Evolutionary conservation across 2,113 vertebrate species (phyloP).

Genomic region (Oostethus manadensis): DNA sequence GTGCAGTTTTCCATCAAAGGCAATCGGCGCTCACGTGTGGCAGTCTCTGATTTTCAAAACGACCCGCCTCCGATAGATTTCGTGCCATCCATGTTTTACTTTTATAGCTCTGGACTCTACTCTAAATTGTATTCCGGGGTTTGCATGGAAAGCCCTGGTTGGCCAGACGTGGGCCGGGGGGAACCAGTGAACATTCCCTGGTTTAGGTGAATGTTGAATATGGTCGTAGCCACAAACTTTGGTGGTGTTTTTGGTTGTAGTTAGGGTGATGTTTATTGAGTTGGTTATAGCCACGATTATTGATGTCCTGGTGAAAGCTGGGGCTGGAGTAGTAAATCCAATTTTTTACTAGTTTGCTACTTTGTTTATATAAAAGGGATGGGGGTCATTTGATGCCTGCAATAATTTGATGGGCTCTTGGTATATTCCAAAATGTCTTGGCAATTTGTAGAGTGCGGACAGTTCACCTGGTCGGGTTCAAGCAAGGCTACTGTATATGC

Average conservation of each 20-base stretch:
- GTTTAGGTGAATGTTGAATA: neutral
- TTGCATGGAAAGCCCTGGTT: no score
- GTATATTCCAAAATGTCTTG: neutral
- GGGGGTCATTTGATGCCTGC: neutral
- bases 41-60: no score
- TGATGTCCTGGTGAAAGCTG: neutral
- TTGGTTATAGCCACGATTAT: neutral
- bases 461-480: neutral
- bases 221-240: neutral
- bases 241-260: no score
- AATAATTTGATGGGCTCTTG: neutral
- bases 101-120: no score
- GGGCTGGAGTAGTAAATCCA: neutral
- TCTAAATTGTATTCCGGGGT: no score
- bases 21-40: no score
- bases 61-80: no score
- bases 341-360: neutral
- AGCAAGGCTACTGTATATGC: neutral
- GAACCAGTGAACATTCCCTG: neutral
- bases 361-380: no score
- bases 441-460: neutral
- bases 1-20: no score
- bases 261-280: neutral
- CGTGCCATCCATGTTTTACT: no score
- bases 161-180: neutral